Base-by-base conservation (phyloP, 2,113 vertebrate genomes). In the Centrocercus urophasianus region DNA sequence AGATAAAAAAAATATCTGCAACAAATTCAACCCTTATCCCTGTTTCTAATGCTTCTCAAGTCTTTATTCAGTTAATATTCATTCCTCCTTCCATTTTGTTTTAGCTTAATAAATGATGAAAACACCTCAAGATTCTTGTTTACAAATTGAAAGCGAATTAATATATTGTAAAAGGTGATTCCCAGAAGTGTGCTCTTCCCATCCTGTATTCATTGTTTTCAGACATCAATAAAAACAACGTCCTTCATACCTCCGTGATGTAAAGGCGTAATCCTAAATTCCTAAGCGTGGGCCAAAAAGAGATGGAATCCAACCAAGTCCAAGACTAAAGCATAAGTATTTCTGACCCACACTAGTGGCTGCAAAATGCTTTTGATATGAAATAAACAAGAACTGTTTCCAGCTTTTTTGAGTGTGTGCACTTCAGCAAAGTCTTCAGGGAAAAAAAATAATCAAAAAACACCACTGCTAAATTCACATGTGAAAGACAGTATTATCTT, bases 311-410 rank as follows among this genome's bases (percentile, higher is more conserved):
- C 94, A 97, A 88, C 64, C 71, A 96, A 96, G 84, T 92, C 86
- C 66, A 78, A 96, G 74, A 95, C 95, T 95, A 93, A 79, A 95
- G 86, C 71, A 96, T 95, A 97, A 97, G 97, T 97, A 96, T 89
- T 97, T 96, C 97, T 95, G 54, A 87, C 91, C 90, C 94, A 94
- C 89, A 95, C 43, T 76, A 89, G 59, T 93, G 95, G 84, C 92
- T 97, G 86, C 79, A 97, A 97, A 97, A 96, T 94, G 82, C 88
- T 96, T 97, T 96, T 47, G 83, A 78, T 69, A 93, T 77, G 90
- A 97, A 98, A 95, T 74, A 97, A 97, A 96, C 30, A 79, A 73
- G 75, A 88, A 43, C 57, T 43, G 86, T 97, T 91, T 96, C 94
- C 94, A 97, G 73, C 45, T 83, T 50, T 36, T 70, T 52, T 83